Conservation (phyloP, 2,888 invertebrate species). For the Ormyrus nitidulus region DNA sequence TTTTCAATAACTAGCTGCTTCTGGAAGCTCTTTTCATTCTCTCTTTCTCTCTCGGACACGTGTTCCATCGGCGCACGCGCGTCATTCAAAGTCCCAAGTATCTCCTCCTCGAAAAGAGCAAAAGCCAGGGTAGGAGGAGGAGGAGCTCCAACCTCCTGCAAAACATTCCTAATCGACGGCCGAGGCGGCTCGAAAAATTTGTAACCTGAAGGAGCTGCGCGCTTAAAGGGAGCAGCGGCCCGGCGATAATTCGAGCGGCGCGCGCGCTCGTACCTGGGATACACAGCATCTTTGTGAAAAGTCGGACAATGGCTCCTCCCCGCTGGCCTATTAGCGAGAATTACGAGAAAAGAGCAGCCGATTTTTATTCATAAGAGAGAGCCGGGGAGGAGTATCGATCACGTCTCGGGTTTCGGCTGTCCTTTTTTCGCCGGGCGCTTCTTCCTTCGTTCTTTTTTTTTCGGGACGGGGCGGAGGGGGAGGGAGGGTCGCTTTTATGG, state of each 20-base stretch:
- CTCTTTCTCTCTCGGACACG: too few relatives aligned
- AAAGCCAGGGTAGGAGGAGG: slow-evolving; percentile 21
- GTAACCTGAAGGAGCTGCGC: background rate
- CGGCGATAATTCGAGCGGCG: slow-evolving; percentile 64
- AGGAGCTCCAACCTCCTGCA: background rate
- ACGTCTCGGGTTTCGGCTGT: slow-evolving; percentile 43
- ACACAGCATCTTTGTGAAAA: background rate
- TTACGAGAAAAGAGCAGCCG: slow-evolving; percentile 58
- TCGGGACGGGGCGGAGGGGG: background rate
- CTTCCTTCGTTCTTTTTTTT: slow-evolving; percentile 5
- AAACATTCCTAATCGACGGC: slow-evolving; percentile 19
- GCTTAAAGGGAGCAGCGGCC: slow-evolving; percentile 24
- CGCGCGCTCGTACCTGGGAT: slow-evolving; percentile 8
- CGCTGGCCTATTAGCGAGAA: slow-evolving; percentile 70
- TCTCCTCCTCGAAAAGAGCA: background rate
- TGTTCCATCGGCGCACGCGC: slow-evolving; percentile 10
- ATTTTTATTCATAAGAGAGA: slow-evolving; percentile 37
- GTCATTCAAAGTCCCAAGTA: slow-evolving; percentile 22
- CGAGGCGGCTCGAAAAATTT: background rate
- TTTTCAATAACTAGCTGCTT: too few relatives aligned
- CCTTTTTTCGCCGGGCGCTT: slow-evolving; percentile 14
- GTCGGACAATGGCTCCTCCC: slow-evolving; percentile 57
- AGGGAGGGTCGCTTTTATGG: slow-evolving; percentile 43
- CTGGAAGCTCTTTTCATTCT: too few relatives aligned
- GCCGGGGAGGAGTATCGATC: slow-evolving; percentile 51